Base-by-base conservation (phyloP, 2,888 invertebrate species). In the Apotomis betuletana region DNA sequence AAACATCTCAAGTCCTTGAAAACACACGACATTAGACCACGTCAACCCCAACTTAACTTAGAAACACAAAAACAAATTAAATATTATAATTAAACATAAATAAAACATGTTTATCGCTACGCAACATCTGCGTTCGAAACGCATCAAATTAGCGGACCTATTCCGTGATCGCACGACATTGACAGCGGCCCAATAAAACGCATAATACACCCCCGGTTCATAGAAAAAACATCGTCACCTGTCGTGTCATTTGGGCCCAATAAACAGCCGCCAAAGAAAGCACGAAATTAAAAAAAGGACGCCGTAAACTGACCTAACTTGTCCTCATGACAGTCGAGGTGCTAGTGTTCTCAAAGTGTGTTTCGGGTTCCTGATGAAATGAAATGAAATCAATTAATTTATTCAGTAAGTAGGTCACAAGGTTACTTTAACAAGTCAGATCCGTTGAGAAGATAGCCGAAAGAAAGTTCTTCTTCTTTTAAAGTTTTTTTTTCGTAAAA, bases 231-330 rank as follows among this genome's bases (percentile, higher is more conserved):
- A 78, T 83, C 90, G 90, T 92, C 93, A 93, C 92, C 93, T 93
- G 93, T 91, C 92, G 91, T 92, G 92, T 92, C 93, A 92, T 92
- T 93, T 92, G 93, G 93, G 89, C 79, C 89, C 90, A 90, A 90
- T 91, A 90, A 90, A 89, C 86, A 83, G 84, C 91, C 92, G 92
- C 89, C 92, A 91, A 92, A 92, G 90, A 91, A 90, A 90, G 89
- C 85, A 88, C 78, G 80, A 85, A 87, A 86, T 87, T 86, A 84
- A 79, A 86, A 88, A 90, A 89, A 87, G 84, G 81, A 76, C 71
- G 85, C 85, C 86, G 84, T 89, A 87, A 87, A 90, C 83, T 91
- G 92, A 90, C 90, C 91, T 81, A 83, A 84, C 81, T 83, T 81
- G 86, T 82, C 84, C 27, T 84, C 86, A 87, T 85, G 87, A 86